Percentiles rank a stretch among this genome's conserved stretches.
These are phyloP conservation scores for Carcinoscorpius rotundicauda DNA, from an alignment of 1,140 invertebrate genomes.

Conservation along the genomic window DNA sequence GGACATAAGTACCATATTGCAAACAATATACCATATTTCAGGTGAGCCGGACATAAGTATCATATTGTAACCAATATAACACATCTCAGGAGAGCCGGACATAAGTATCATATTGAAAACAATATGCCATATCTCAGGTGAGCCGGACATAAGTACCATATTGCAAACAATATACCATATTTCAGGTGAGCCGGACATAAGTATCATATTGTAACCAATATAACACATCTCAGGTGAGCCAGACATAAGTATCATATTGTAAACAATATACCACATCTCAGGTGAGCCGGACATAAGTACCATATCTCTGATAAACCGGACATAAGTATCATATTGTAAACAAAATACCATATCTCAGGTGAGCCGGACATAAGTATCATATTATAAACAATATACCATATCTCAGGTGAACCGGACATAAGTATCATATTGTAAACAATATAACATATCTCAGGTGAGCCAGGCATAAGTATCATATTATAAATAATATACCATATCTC, in stretches of 20 bases:
- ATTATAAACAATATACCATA: constrained; percentile 67
- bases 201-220: constrained; percentile 64
- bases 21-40: constrained; percentile 65
- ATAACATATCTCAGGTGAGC: constrained; percentile 72
- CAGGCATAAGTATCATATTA: constrained; percentile 57
- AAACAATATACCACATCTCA: constrained; percentile 64
- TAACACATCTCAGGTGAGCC: constrained; percentile 69
- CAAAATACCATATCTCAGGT: constrained; percentile 70
- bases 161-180: constrained; percentile 66
- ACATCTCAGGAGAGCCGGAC: constrained; percentile 58
- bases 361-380: constrained; percentile 58
- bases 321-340: constrained; percentile 74
- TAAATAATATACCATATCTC: constrained; percentile 65
- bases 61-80: constrained; percentile 66
- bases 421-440: constrained; percentile 67
- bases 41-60: constrained; percentile 59
- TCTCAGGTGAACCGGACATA: constrained; percentile 54
- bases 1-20: constrained; percentile 61
- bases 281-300: constrained; percentile 43
- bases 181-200: constrained; percentile 58
- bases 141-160: constrained; percentile 59
- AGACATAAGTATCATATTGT: constrained; percentile 60
- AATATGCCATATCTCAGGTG: constrained; percentile 70
- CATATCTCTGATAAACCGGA: too few relatives aligned
- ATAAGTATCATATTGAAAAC: constrained; percentile 66